phyloP scores from a whole-genome alignment of 2,113 vertebrate genomes.

The Mobula hypostoma region DNA sequence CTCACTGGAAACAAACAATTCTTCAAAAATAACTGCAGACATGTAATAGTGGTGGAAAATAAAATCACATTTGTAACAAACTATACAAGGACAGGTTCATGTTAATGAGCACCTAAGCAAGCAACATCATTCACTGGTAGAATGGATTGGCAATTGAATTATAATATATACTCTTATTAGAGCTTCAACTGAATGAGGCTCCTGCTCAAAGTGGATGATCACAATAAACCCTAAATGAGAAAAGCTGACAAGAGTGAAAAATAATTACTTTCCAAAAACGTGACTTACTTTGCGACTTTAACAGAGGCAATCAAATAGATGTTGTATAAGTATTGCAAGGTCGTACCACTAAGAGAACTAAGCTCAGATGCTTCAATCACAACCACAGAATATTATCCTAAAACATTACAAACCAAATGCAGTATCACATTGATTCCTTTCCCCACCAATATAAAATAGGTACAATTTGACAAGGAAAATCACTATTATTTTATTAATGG shows the following conservation, averaged over 20 bases:
- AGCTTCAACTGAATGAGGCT: not conserved
- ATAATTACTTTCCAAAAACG: not conserved
- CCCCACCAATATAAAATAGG: not conserved
- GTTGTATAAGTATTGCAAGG: not conserved
- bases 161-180: not conserved
- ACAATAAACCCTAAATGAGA: not conserved
- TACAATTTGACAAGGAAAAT: not conserved
- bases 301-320: not conserved
- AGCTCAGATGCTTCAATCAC: not conserved
- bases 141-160: not conserved
- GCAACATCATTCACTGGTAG: too few species aligned
- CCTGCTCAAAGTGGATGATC: not conserved
- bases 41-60: not conserved
- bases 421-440: not conserved
- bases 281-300: not conserved
- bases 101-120: not conserved
- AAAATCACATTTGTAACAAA: not conserved
- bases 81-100: not conserved
- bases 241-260: not conserved
- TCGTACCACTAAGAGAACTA: not conserved
- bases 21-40: conserved; percentile 3
- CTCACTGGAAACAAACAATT: conserved; percentile 62
- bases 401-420: not conserved
- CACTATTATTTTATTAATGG: not conserved
- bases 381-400: not conserved